These are phyloP conservation scores for Cheilosia grossa DNA, from an alignment of 2,888 invertebrate species.

Conservation along the genomic window DNA sequence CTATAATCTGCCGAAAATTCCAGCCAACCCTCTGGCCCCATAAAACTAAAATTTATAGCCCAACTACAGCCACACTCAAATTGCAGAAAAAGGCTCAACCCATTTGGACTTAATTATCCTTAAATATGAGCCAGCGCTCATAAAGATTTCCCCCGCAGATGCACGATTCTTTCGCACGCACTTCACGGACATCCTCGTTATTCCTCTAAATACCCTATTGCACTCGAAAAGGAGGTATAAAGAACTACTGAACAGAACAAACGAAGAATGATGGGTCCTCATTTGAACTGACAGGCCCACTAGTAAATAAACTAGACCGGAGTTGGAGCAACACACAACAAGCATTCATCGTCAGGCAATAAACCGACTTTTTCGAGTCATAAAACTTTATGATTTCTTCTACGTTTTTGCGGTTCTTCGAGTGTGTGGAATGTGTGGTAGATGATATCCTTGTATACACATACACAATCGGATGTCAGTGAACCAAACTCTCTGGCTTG, in stretches of 20 bases:
- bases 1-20: neutral
- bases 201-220: slow-evolving; percentile 12
- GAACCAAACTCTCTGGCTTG: slow-evolving; percentile 49
- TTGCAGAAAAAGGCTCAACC: slow-evolving; percentile 36
- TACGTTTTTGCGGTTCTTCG: slow-evolving; percentile 37
- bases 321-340: slow-evolving; percentile 25
- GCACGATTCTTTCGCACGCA: slow-evolving; percentile 38
- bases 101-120: slow-evolving; percentile 57
- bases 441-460: neutral
- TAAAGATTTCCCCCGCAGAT: slow-evolving; percentile 55
- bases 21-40: slow-evolving; percentile 3
- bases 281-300: slow-evolving; percentile 58
- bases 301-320: slow-evolving; percentile 62
- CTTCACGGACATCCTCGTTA: slow-evolving; percentile 47
- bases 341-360: slow-evolving; percentile 61
- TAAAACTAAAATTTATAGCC: slow-evolving; percentile 49
- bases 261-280: slow-evolving; percentile 43
- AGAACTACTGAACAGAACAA: slow-evolving; percentile 4
- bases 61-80: slow-evolving; percentile 18
- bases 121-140: slow-evolving; percentile 54
- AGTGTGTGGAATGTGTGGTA: slow-evolving; percentile 39
- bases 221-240: slow-evolving; percentile 7
- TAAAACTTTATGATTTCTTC: slow-evolving; percentile 74
- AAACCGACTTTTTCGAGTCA: slow-evolving; percentile 68
- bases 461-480: slow-evolving; percentile 43